Evolutionary conservation across 2,888 invertebrate species (phyloP).

Genomic region (Phasia obesa): DNA sequence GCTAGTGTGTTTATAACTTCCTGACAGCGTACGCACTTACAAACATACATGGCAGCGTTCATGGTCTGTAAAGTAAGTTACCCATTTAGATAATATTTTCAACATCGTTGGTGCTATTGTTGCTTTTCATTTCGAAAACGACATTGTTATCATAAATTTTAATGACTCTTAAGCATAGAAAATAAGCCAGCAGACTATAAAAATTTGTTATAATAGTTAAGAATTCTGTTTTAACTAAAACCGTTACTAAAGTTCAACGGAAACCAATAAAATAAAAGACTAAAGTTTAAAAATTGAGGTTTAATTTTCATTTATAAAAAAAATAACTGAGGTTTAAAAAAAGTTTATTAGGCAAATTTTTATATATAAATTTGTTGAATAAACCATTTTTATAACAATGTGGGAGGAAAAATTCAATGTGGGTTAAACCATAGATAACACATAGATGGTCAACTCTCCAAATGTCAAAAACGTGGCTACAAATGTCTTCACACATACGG

Average conservation of each 20-base stretch:
- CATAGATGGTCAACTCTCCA: no score
- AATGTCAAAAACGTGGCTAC: no score
- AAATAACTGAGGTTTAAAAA: no score
- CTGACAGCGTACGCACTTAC: background rate
- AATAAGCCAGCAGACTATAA: conserved; percentile 39
- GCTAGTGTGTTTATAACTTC: background rate
- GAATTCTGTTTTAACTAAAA: background rate
- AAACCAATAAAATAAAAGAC: background rate
- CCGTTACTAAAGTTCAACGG: background rate
- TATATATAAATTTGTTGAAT: no score
- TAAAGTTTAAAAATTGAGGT: no score
- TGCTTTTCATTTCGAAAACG: conserved; percentile 25
- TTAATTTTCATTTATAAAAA: no score
- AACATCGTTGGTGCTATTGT: background rate
- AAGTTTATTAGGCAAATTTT: no score
- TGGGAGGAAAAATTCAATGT: no score
- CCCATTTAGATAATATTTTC: conserved; percentile 8
- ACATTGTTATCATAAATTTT: conserved; percentile 60
- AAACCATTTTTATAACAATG: no score
- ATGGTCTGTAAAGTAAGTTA: conserved; percentile 40
- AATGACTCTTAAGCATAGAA: conserved; percentile 52
- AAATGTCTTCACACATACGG: no score
- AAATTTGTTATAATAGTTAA: conserved; percentile 19
- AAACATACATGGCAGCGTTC: background rate
- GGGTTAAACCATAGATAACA: no score